A percentile compares a stretch with the other conserved stretches of the same genome.
Conservation (phyloP, 2,888 invertebrate species). For the Xanthorhoe spadicearia region DNA sequence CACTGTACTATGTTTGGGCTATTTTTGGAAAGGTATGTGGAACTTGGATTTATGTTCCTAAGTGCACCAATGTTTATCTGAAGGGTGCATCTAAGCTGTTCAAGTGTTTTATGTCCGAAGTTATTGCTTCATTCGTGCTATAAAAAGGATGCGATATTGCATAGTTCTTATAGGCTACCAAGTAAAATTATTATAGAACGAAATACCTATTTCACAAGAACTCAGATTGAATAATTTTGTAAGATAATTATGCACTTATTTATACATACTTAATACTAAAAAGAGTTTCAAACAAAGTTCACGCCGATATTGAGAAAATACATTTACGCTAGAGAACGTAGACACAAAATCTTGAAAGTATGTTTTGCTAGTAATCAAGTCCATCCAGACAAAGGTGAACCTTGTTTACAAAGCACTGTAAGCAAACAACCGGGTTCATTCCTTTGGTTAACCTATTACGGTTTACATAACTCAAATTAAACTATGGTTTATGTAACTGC, state of each 20-base stretch:
- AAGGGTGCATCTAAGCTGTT: slow-evolving; percentile 69
- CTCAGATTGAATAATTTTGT: background rate
- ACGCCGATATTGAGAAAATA: background rate
- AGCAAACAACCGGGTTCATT: slow-evolving; percentile 1
- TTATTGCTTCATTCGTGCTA: slow-evolving; percentile 54
- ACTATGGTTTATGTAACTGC: slow-evolving; percentile 23
- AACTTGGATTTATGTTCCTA: slow-evolving; percentile 61
- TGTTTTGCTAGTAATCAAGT: background rate
- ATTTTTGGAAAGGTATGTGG: slow-evolving; percentile 72
- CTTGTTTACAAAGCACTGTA: slow-evolving; percentile 5
- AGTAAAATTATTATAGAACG: background rate
- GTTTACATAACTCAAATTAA: slow-evolving; percentile 23
- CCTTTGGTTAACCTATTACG: slow-evolving; percentile 10
- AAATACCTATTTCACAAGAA: too few species aligned
- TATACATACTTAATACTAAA: background rate
- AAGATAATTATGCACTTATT: too few species aligned
- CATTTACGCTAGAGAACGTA: background rate
- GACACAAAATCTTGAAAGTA: background rate
- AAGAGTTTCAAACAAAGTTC: background rate
- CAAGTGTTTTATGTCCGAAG: slow-evolving; percentile 56
- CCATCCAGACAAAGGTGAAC: background rate
- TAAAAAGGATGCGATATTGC: slow-evolving; percentile 35
- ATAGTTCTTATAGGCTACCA: background rate
- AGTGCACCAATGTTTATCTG: slow-evolving; percentile 74
- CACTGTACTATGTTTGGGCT: slow-evolving; percentile 49